Conservation (phyloP, 2,797 vertebrate species). For the Epinephelus awoara region DNA sequence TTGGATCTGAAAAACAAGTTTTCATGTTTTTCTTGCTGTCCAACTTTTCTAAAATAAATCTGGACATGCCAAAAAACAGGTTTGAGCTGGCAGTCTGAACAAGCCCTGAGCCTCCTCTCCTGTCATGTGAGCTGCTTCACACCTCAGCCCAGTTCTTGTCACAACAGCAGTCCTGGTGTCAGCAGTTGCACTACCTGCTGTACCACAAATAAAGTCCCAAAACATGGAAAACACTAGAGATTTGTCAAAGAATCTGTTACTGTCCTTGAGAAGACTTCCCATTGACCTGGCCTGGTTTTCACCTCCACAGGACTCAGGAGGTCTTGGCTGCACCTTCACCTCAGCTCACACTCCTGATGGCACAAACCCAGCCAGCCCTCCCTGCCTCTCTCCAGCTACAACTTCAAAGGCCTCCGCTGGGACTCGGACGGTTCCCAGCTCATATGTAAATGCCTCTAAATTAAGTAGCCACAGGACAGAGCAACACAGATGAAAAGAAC, state of each 20-base stretch:
- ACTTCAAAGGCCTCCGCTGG: slow-evolving; percentile 66
- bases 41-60: no score
- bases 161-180: neutral
- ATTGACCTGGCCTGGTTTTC: neutral
- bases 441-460: slow-evolving; percentile 60
- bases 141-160: neutral
- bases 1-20: no score
- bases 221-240: neutral
- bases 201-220: neutral
- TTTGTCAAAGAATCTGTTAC: neutral
- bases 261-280: no score
- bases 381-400: slow-evolving; percentile 24
- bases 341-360: slow-evolving; percentile 15
- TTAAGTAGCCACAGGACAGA: slow-evolving; percentile 45
- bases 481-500: slow-evolving; percentile 53
- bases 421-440: slow-evolving; percentile 49
- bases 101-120: neutral
- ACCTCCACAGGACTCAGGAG: neutral
- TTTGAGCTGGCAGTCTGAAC: neutral
- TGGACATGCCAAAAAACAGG: no score
- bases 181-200: neutral
- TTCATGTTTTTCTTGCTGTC: no score
- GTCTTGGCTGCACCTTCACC: neutral
- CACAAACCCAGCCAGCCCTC: neutral
- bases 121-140: neutral